phyloP scores from a whole-genome alignment of 2,797 vertebrate genomes.

The Poecilia velifera region DNA sequence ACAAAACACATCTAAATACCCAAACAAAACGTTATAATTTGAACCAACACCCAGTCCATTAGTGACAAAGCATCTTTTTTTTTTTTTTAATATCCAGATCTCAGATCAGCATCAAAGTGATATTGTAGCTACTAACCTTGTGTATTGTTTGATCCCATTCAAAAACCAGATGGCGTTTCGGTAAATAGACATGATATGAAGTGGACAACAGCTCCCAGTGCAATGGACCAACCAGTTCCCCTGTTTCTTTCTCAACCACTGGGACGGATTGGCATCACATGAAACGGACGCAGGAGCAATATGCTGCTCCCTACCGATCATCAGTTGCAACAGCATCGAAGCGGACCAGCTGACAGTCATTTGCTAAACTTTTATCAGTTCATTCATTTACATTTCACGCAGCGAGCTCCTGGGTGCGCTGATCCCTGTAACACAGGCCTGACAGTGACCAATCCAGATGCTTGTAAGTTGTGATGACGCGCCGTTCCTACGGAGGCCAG shows the following conservation, averaged over 20 bases:
- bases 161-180: constrained; percentile 80
- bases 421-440: background rate
- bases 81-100: background rate
- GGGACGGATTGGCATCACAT: constrained; percentile 46
- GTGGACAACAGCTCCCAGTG: constrained; percentile 14
- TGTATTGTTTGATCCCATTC: constrained; percentile 81
- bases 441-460: constrained; percentile 35
- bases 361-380: constrained; percentile 13
- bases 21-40: too few relatives aligned
- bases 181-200: constrained; percentile 76
- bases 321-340: constrained; percentile 20
- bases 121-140: constrained; percentile 71
- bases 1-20: constrained; percentile 8
- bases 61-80: background rate
- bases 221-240: constrained; percentile 6
- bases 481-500: constrained; percentile 12
- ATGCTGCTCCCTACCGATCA: constrained; percentile 57
- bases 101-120: constrained; percentile 2
- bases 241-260: constrained; percentile 19
- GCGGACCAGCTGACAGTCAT: background rate
- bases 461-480: constrained; percentile 36
- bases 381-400: constrained; percentile 32
- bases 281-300: background rate
- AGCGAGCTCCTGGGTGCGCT: background rate
- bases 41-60: background rate